Percentiles rank a stretch among this genome's conserved stretches.
Conservation (phyloP, 2,888 invertebrate genomes). For the Ethmia dodecea region DNA sequence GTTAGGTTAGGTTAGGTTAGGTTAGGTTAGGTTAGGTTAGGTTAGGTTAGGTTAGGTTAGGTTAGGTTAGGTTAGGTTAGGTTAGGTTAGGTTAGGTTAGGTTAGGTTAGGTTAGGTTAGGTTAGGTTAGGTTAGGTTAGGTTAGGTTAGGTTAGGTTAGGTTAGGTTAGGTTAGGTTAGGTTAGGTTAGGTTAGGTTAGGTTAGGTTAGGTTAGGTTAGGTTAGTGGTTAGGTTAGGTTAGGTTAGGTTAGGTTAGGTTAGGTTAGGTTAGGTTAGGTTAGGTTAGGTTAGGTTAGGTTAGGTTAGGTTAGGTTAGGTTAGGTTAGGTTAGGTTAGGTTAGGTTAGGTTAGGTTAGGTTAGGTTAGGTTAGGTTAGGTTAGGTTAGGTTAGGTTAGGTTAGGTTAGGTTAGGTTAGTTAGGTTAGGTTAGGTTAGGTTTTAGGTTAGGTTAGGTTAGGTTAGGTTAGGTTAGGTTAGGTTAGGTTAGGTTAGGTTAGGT, state of each 20-base stretch:
- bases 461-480: slow-evolving; percentile 17
- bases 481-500: slow-evolving; percentile 10
- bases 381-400: slow-evolving; percentile 21
- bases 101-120: slow-evolving; percentile 19
- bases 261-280: slow-evolving; percentile 23
- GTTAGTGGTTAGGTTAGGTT: slow-evolving; percentile 23
- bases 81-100: slow-evolving; percentile 17
- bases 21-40: slow-evolving; percentile 15
- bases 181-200: slow-evolving; percentile 18
- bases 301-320: slow-evolving; percentile 19
- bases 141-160: slow-evolving; percentile 22
- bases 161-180: slow-evolving; percentile 20
- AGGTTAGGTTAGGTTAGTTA: slow-evolving; percentile 23
- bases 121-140: slow-evolving; percentile 21
- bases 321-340: slow-evolving; percentile 16
- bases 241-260: slow-evolving; percentile 21
- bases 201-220: slow-evolving; percentile 24
- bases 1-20: slow-evolving; percentile 19
- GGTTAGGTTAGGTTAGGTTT: slow-evolving; percentile 20
- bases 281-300: slow-evolving; percentile 23
- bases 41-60: slow-evolving; percentile 19
- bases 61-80: slow-evolving; percentile 21
- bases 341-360: slow-evolving; percentile 20
- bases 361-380: slow-evolving; percentile 17
- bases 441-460: slow-evolving; percentile 21